phyloP scores from a whole-genome alignment of 2,797 vertebrate genomes.

The Mormyrus proboscirostris region DNA sequence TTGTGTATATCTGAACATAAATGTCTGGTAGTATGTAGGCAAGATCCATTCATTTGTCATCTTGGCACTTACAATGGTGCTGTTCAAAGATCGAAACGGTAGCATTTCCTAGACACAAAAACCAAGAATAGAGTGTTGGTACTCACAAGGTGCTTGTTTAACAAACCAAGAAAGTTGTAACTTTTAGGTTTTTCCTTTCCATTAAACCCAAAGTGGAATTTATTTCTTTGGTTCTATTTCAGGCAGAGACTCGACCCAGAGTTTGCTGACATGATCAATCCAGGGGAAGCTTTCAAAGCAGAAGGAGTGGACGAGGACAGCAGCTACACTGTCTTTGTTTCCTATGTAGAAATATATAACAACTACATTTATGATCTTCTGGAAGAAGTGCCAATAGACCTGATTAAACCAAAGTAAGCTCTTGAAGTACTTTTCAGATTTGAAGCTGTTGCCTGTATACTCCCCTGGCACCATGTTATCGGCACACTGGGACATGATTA shows the following conservation, averaged over 20 bases:
- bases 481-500: not conserved
- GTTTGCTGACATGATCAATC: conserved; percentile 84
- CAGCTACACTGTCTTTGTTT: conserved; percentile 86
- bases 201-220: not conserved
- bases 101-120: not conserved
- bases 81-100: not conserved
- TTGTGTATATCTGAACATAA: not conserved
- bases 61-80: not conserved
- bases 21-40: not conserved
- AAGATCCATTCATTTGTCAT: not conserved
- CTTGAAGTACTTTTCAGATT: not conserved
- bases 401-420: conserved; percentile 87
- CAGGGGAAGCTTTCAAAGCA: conserved; percentile 69
- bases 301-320: conserved; percentile 88
- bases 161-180: not conserved
- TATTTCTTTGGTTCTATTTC: conserved; percentile 11
- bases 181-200: not conserved
- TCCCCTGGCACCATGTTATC: not conserved
- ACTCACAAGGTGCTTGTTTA: not conserved
- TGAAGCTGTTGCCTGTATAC: not conserved
- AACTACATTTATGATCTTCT: conserved; percentile 97
- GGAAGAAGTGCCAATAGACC: conserved; percentile 76
- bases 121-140: not conserved
- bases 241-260: conserved; percentile 85
- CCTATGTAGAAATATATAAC: conserved; percentile 97